These are phyloP conservation scores for Mugil cephalus DNA, from an alignment of 2,113 vertebrate genomes.

Conservation along the genomic window DNA sequence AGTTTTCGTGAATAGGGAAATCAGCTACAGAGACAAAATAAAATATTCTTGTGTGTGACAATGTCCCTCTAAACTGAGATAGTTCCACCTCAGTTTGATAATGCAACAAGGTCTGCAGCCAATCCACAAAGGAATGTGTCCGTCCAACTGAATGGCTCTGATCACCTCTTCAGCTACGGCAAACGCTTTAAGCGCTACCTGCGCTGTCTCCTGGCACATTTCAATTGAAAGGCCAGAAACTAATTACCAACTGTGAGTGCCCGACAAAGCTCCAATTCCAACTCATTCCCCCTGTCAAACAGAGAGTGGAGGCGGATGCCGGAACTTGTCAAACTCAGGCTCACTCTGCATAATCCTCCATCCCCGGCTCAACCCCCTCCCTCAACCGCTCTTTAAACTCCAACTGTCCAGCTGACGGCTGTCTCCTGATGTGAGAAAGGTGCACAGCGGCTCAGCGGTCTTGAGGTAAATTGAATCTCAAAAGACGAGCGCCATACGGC, in stretches of 20 bases:
- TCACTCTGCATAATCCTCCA: constrained; percentile 48
- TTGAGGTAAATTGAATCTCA: constrained; percentile 78
- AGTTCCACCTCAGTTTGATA: constrained; percentile 19
- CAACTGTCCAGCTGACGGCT: constrained; percentile 36
- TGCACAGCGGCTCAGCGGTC: constrained; percentile 54
- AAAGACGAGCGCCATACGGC: constrained; percentile 61
- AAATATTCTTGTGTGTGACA: not conserved
- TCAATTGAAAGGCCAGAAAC: constrained; percentile 67
- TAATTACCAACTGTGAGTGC: constrained; percentile 64
- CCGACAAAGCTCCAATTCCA: constrained; percentile 66
- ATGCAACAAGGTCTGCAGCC: constrained; percentile 29
- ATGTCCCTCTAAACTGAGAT: constrained; percentile 8
- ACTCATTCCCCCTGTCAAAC: constrained; percentile 66
- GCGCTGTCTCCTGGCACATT: constrained; percentile 54
- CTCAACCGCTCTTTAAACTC: constrained; percentile 3
- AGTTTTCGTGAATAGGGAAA: no score
- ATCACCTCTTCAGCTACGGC: constrained; percentile 54
- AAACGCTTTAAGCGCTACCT: constrained; percentile 62
- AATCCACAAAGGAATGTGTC: constrained; percentile 15
- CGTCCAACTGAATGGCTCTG: constrained; percentile 42
- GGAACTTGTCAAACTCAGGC: constrained; percentile 52
- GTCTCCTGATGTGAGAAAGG: constrained; percentile 63
- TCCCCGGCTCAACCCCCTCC: not conserved
- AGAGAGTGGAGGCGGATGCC: constrained; percentile 26
- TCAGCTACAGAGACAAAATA: no score